Evolutionary conservation across 1,140 invertebrate genomes (phyloP).

Genomic region (Hylyphantes graminicola): DNA sequence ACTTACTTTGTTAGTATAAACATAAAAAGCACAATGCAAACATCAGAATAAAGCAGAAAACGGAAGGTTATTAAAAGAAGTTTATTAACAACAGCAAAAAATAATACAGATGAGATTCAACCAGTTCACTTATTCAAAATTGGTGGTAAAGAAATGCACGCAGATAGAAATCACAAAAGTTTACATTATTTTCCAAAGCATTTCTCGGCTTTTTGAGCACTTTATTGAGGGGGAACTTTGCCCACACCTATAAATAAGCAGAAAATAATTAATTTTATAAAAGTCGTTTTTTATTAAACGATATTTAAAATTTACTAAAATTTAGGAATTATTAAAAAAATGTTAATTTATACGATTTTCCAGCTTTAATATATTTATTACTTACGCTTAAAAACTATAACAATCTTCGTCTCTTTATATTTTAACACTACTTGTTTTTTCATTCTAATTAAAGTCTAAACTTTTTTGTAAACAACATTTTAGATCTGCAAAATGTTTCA

Average conservation of each 20-base stretch:
- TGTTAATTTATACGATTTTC: too few species aligned
- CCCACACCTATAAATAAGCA: conserved; percentile 25
- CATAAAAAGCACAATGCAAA: conserved; percentile 3
- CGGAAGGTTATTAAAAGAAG: conserved; percentile 1
- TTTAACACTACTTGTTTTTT: too few species aligned
- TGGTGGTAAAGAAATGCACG: conserved; percentile 6
- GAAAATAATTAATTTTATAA: background rate
- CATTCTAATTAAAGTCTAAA: too few species aligned
- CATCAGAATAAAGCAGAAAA: conserved; percentile 1
- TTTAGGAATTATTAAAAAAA: too few species aligned
- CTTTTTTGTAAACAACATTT: too few species aligned
- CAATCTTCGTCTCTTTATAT: too few species aligned
- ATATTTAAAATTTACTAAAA: too few species aligned
- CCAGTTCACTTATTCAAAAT: background rate
- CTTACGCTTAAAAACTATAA: too few species aligned
- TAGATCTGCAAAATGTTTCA: too few species aligned
- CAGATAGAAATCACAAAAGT: background rate
- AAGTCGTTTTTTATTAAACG: too few species aligned
- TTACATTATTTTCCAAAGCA: background rate
- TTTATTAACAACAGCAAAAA: conserved; percentile 26
- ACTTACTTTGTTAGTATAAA: background rate
- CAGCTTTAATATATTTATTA: too few species aligned
- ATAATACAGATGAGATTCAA: conserved; percentile 18
- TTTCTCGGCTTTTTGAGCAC: conserved; percentile 5
- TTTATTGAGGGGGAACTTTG: conserved; percentile 31